phyloP scores from a whole-genome alignment of 2,888 invertebrate species.

The Cheilosia variabilis region DNA sequence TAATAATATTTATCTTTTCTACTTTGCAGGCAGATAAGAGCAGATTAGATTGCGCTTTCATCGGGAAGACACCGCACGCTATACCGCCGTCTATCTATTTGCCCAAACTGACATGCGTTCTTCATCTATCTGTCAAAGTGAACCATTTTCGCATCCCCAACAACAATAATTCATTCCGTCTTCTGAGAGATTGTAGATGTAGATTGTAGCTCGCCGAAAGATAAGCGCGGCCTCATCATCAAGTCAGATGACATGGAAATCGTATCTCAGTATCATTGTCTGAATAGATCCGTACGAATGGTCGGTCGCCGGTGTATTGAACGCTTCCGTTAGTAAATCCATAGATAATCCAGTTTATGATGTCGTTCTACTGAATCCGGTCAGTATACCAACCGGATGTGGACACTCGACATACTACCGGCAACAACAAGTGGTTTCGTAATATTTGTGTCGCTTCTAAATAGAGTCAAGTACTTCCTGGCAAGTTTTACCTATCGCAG shows the following conservation, averaged over 20 bases:
- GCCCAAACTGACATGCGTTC: slow-evolving; percentile 50
- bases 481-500: too few relatives aligned
- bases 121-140: slow-evolving; percentile 24
- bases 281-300: slow-evolving; percentile 12
- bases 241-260: slow-evolving; percentile 33
- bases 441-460: too few relatives aligned
- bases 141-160: slow-evolving; percentile 44
- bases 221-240: slow-evolving; percentile 55
- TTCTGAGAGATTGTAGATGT: slow-evolving; percentile 47
- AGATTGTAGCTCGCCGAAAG: neutral
- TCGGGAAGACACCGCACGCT: slow-evolving; percentile 13
- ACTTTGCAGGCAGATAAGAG: slow-evolving; percentile 51
- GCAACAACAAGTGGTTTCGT: too few relatives aligned
- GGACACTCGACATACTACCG: neutral
- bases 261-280: slow-evolving; percentile 14
- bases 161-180: slow-evolving; percentile 44
- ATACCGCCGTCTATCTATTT: slow-evolving; percentile 14
- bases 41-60: slow-evolving; percentile 48
- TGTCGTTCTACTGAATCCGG: neutral
- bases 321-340: slow-evolving; percentile 1
- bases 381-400: neutral
- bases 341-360: neutral
- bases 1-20: slow-evolving; percentile 9
- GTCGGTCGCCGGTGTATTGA: slow-evolving; percentile 17
- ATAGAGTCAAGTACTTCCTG: too few relatives aligned